phyloP scores from a whole-genome alignment of 2,797 vertebrate species.

The Erpetoichthys calabaricus region DNA sequence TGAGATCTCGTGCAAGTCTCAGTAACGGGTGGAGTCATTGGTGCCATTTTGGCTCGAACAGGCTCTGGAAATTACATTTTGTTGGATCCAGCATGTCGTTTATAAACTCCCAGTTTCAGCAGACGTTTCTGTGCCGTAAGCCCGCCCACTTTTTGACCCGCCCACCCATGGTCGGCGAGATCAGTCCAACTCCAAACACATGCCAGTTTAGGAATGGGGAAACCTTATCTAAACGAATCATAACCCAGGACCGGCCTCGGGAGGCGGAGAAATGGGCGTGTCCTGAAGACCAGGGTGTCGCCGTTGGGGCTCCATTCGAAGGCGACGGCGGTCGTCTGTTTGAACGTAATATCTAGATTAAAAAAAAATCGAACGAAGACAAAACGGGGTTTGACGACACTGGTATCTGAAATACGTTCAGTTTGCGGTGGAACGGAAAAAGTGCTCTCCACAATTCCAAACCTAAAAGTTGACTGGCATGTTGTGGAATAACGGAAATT shows the following conservation, averaged over 20 bases:
- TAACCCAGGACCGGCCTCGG: constrained; percentile 10
- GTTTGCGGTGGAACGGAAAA: no score
- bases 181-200: constrained; percentile 26
- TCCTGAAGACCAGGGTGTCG: constrained; percentile 42
- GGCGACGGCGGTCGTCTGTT: constrained; percentile 64
- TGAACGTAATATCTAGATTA: constrained; percentile 30
- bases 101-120: constrained; percentile 29
- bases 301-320: constrained; percentile 56
- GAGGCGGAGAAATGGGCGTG: constrained; percentile 36
- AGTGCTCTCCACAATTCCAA: constrained; percentile 19
- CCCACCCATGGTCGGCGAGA: constrained; percentile 19
- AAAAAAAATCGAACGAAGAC: constrained; percentile 14
- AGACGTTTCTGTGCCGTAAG: constrained; percentile 22
- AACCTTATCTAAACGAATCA: constrained; percentile 24
- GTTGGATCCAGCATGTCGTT: constrained; percentile 33
- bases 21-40: constrained; percentile 21
- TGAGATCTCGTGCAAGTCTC: constrained; percentile 20
- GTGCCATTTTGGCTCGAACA: constrained; percentile 33
- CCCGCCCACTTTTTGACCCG: constrained; percentile 16
- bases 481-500: constrained; percentile 46
- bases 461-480: constrained; percentile 35
- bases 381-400: no score
- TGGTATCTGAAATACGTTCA: no score
- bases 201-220: background rate
- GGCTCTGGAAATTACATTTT: constrained; percentile 4